Base-by-base conservation (phyloP, 2,797 vertebrate species). In the Xenopus petersii region DNA sequence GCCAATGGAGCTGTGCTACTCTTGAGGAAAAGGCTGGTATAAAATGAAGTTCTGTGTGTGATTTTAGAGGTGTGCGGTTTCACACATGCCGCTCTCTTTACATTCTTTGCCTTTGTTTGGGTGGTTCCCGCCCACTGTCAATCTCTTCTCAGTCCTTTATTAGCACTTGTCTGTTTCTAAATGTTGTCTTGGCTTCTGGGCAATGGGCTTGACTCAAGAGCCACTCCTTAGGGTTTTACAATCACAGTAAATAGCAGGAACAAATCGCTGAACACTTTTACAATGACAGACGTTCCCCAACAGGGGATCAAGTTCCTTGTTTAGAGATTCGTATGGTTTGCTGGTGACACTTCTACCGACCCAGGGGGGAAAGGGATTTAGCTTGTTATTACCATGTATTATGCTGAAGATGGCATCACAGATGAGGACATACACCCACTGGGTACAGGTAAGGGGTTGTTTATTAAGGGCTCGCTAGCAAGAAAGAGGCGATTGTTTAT, bases 251-350 rank as follows among this genome's bases (percentile, higher is more conserved):
- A 72, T 58, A 46, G 64, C 75, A 72, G 64, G 24, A 77, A 68
- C 30, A 67, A 68, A 72, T 72, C 75, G 67, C 72, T 72, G 68
- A 77, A 70, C 58, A 70, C 58, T 62, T 9, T 1, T 48, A 47
- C 15, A 54, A 2, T 55, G 26, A 55, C 65, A 73, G 1, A 48
- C 11, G 36, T 54, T 36, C 33, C 47, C 24, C 10, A 49, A 49
- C 24, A 12, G 10, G 10, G 10, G 17, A 26, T n/a, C 21, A 63
- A 71, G 59, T 77, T 77, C 70, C 70, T 77, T 36, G 33, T 46
- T 61, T n/a, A 21, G 11, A 69, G 24, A 9, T 67, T 17, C n/a
- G 13, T 56, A 33, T 49, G 48, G n/a, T 67, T 26, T 5, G 24
- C 71, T 21, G 51, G 3, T 36, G 24, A 9, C 21, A 46, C 49